These are phyloP conservation scores for Acrobasis repandana DNA, from an alignment of 2,888 invertebrate species.

Conservation along the genomic window DNA sequence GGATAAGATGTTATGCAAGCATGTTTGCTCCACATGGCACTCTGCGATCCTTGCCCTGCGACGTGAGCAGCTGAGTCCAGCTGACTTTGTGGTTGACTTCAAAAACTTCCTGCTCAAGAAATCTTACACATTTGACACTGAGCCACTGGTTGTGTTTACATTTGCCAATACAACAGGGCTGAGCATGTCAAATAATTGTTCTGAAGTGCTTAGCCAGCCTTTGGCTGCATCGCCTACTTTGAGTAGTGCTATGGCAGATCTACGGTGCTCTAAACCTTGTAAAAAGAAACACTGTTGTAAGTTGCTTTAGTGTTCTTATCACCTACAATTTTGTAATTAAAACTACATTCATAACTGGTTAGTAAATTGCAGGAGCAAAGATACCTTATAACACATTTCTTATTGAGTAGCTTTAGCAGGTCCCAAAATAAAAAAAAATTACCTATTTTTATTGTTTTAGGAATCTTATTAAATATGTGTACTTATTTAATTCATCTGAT, in stretches of 20 bases:
- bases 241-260: not conserved
- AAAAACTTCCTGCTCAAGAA: constrained; percentile 45
- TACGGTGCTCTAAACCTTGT: constrained; percentile 41
- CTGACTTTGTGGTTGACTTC: constrained; percentile 62
- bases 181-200: constrained; percentile 3
- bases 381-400: no score
- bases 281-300: constrained; percentile 65
- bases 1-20: constrained; percentile 63
- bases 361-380: no score
- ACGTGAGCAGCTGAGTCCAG: constrained; percentile 56
- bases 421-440: no score
- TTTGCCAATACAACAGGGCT: constrained; percentile 58
- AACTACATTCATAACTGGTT: no score
- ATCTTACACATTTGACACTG: constrained; percentile 56
- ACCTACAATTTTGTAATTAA: no score
- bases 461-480: no score
- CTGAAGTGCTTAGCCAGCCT: not conserved
- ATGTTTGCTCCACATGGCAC: constrained; percentile 68
- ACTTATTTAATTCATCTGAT: no score
- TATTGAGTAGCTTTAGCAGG: no score
- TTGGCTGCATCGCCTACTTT: constrained; percentile 44
- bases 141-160: constrained; percentile 62
- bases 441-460: no score
- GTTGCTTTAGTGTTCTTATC: constrained; percentile 34
- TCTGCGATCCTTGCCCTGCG: constrained; percentile 59